Evolutionary conservation across 2,113 vertebrate genomes (phyloP).

Genomic region (Coturnix japonica): DNA sequence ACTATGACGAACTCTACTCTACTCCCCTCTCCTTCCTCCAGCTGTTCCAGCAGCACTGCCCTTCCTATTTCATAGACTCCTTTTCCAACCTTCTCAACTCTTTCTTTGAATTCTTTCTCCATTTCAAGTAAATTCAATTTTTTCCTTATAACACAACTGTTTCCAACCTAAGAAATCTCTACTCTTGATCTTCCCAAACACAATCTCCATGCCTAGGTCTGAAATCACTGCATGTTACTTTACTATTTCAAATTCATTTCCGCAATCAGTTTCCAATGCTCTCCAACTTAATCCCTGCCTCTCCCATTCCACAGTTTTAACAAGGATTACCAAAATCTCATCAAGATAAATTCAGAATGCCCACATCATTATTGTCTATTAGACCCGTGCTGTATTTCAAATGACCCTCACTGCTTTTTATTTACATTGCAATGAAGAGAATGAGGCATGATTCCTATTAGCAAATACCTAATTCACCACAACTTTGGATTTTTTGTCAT

Average conservation of each 20-base stretch:
- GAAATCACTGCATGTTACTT: neutral
- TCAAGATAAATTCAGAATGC: neutral
- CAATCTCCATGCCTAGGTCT: neutral
- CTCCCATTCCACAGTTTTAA: neutral
- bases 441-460: neutral
- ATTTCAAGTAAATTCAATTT: neutral
- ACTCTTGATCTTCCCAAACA: neutral
- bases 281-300: neutral
- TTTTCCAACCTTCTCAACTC: neutral
- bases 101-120: neutral
- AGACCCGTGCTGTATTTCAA: neutral
- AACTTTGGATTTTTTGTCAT: accelerated
- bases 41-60: neutral
- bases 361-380: neutral
- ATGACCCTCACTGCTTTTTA: neutral
- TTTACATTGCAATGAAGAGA: neutral
- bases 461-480: neutral
- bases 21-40: neutral
- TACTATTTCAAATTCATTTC: neutral
- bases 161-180: neutral
- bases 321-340: neutral
- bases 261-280: neutral
- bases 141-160: neutral
- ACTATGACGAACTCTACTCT: neutral
- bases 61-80: neutral